phyloP scores from a whole-genome alignment of 2,888 invertebrate genomes.

The Drosophila fungiperda region DNA sequence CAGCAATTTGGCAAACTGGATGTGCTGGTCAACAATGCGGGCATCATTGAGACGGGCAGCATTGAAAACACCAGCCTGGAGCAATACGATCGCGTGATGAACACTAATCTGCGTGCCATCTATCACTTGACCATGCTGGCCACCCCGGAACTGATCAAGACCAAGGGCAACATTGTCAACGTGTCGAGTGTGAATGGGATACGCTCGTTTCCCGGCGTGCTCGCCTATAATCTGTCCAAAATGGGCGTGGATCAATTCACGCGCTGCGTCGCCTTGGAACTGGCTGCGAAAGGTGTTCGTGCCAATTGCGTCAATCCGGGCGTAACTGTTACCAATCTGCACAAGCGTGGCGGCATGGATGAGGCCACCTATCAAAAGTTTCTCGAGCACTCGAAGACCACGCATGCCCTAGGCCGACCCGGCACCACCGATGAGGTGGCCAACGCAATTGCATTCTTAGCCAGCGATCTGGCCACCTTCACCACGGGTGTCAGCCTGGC shows the following conservation, averaged over 20 bases:
- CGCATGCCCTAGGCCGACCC: constrained; percentile 96
- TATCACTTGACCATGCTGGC: constrained; percentile 94
- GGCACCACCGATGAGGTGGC: constrained; percentile 95
- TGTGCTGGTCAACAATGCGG: constrained; percentile 96
- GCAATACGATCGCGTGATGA: constrained; percentile 95
- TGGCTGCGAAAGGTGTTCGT: constrained; percentile 92
- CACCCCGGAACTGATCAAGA: constrained; percentile 92
- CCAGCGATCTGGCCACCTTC: constrained; percentile 93
- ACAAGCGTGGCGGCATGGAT: constrained; percentile 93
- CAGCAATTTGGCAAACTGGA: constrained; percentile 91
- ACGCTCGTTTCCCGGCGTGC: constrained; percentile 94
- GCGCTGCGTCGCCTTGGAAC: constrained; percentile 94
- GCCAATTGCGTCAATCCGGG: constrained; percentile 97
- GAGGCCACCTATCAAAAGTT: constrained; percentile 93
- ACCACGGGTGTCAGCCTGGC: constrained; percentile 95
- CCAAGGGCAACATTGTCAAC: constrained; percentile 96
- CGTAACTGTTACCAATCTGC: constrained; percentile 94
- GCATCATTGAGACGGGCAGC: constrained; percentile 91
- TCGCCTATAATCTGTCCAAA: constrained; percentile 97
- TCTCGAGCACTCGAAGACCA: constrained; percentile 92
- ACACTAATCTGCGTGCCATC: constrained; percentile 93
- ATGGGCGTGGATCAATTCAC: constrained; percentile 98
- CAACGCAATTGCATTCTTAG: constrained; percentile 94
- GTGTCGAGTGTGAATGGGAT: constrained; percentile 97
- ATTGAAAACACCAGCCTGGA: constrained; percentile 94